Percentiles rank a stretch among this genome's conserved stretches.
Conservation (phyloP, 2,888 invertebrate species). For the Volucella inflata region DNA sequence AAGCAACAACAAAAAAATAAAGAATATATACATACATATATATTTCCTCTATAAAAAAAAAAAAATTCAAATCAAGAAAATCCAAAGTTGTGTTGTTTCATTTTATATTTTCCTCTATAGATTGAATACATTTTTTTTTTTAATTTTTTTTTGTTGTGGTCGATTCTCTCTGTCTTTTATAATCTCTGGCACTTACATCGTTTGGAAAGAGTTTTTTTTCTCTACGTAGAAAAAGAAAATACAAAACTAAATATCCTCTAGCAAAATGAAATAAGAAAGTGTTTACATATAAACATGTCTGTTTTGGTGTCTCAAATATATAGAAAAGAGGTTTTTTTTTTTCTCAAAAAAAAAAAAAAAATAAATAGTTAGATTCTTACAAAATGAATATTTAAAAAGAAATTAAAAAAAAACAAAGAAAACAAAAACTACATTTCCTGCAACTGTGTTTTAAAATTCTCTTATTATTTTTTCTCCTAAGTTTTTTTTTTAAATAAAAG, state of each 20-base stretch:
- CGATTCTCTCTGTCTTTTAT: constrained; percentile 59
- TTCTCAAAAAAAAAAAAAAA: constrained; percentile 44
- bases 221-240: constrained; percentile 25
- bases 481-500: constrained; percentile 29
- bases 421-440: constrained; percentile 73
- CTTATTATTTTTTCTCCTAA: constrained; percentile 31
- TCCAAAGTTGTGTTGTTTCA: constrained; percentile 80
- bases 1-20: constrained; percentile 27
- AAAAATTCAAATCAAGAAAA: constrained; percentile 75
- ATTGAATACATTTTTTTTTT: constrained; percentile 78
- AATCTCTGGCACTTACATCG: constrained; percentile 78
- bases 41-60: constrained; percentile 76
- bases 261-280: constrained; percentile 57
- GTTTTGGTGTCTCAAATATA: constrained; percentile 83
- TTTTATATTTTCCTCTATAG: constrained; percentile 79
- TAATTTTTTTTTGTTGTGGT: constrained; percentile 79
- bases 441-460: constrained; percentile 71
- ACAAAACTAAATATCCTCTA: constrained; percentile 52
- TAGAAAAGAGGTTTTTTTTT: constrained; percentile 25
- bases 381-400: constrained; percentile 44
- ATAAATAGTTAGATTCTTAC: constrained; percentile 35
- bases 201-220: constrained; percentile 77
- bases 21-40: constrained; percentile 62
- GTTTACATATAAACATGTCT: constrained; percentile 78
- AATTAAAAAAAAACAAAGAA: constrained; percentile 41